Conservation (phyloP, 2,113 vertebrate species). For the Numida meleagris region DNA sequence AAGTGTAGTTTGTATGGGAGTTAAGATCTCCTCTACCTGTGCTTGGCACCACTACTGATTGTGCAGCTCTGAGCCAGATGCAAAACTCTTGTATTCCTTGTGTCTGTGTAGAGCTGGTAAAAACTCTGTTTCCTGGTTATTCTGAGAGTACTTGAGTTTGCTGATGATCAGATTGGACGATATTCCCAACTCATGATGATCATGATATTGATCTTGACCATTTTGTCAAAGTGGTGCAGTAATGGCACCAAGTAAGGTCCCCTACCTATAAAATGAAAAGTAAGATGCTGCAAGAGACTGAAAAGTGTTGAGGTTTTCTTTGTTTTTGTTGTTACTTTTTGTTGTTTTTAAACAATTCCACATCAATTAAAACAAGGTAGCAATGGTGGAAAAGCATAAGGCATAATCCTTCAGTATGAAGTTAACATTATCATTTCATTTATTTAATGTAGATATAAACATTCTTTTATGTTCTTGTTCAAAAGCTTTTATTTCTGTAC, state of each 20-base stretch:
- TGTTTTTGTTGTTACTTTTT: neutral
- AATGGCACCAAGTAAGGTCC: neutral
- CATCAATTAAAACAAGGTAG: neutral
- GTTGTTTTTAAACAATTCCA: neutral
- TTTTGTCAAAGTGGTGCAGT: neutral
- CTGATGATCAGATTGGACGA: neutral
- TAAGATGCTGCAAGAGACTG: neutral
- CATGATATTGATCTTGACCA: neutral
- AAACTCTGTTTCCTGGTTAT: neutral
- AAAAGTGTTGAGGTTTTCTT: neutral
- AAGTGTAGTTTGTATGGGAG: neutral
- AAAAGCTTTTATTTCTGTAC: neutral
- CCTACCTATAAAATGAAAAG: neutral
- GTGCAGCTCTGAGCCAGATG: neutral
- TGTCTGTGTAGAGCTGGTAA: neutral
- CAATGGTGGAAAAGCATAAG: neutral
- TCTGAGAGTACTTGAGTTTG: neutral
- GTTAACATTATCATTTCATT: neutral
- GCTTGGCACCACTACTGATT: neutral
- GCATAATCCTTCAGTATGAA: neutral
- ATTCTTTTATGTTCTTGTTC: neutral
- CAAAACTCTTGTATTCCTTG: neutral
- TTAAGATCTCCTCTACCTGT: rapidly evolving
- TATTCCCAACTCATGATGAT: neutral
- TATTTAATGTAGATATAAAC: neutral